Evolutionary conservation across 2,888 invertebrate genomes (phyloP).

Genomic region (Mythimna lalbum): DNA sequence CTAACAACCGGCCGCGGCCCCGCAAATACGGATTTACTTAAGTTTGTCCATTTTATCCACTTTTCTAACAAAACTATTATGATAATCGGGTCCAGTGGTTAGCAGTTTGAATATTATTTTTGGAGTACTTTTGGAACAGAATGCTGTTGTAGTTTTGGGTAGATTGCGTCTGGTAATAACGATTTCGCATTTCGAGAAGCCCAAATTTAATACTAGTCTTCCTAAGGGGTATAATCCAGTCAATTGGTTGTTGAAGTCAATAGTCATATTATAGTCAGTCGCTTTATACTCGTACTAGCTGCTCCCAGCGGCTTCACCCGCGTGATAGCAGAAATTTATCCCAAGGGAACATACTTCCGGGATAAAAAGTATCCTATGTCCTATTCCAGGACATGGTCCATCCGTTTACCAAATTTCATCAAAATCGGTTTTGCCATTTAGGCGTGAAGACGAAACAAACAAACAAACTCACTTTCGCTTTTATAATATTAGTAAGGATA

Average conservation of each 20-base stretch:
- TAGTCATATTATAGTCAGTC: too few species aligned
- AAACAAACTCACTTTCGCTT: too few species aligned
- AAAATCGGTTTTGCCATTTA: too few species aligned
- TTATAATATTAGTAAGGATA: too few species aligned
- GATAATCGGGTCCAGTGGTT: conserved; percentile 53
- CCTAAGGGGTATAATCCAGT: background rate
- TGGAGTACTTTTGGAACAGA: conserved; percentile 5
- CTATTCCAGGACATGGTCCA: too few species aligned
- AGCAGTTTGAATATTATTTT: conserved; percentile 33
- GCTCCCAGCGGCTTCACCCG: too few species aligned
- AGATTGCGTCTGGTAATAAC: background rate
- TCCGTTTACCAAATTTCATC: too few species aligned
- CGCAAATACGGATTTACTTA: conserved; percentile 88
- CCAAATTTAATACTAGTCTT: background rate
- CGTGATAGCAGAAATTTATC: too few species aligned
- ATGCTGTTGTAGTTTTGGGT: background rate
- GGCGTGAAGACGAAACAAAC: too few species aligned
- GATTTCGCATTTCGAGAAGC: background rate
- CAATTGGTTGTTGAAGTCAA: background rate
- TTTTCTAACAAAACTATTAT: conserved; percentile 64
- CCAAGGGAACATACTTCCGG: too few species aligned
- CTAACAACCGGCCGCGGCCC: conserved; percentile 71
- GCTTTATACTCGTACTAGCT: too few species aligned
- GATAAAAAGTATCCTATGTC: too few species aligned
- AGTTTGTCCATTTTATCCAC: conserved; percentile 71